Evolutionary conservation across 2,113 vertebrate species (phyloP).

Genomic region (Esox niger): DNA sequence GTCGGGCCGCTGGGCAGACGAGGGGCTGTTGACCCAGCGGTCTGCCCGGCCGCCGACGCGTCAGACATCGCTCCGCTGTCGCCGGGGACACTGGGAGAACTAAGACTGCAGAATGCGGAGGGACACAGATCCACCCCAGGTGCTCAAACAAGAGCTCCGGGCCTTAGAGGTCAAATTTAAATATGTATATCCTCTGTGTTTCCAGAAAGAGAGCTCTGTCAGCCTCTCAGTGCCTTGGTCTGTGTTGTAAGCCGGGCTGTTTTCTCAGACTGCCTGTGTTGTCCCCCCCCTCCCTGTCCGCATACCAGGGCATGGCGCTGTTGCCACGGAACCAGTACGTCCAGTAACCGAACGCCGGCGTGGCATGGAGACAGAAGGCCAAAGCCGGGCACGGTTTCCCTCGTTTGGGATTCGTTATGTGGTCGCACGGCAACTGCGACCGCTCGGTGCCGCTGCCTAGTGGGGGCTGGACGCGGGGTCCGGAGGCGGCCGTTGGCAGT

Average conservation of each 20-base stretch:
- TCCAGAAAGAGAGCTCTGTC: neutral
- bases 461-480: slow-evolving; percentile 10
- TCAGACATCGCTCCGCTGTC: slow-evolving; percentile 36
- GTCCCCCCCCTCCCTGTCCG: neutral
- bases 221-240: neutral
- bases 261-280: neutral
- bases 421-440: too few species aligned
- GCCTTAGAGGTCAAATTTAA: neutral
- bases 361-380: neutral
- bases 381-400: neutral
- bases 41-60: slow-evolving; percentile 25
- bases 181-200: neutral
- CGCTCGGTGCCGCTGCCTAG: too few species aligned
- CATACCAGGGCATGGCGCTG: neutral
- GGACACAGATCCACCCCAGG: slow-evolving; percentile 26
- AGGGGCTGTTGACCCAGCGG: slow-evolving; percentile 61
- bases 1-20: slow-evolving; percentile 15
- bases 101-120: slow-evolving; percentile 43
- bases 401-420: neutral
- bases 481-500: slow-evolving; percentile 9
- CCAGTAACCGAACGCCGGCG: neutral
- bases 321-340: neutral
- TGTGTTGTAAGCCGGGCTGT: neutral
- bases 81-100: slow-evolving; percentile 46
- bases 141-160: slow-evolving; percentile 49